These are phyloP conservation scores for Drosophila nasuta DNA, from an alignment of 1,140 invertebrate genomes.

Conservation along the genomic window DNA sequence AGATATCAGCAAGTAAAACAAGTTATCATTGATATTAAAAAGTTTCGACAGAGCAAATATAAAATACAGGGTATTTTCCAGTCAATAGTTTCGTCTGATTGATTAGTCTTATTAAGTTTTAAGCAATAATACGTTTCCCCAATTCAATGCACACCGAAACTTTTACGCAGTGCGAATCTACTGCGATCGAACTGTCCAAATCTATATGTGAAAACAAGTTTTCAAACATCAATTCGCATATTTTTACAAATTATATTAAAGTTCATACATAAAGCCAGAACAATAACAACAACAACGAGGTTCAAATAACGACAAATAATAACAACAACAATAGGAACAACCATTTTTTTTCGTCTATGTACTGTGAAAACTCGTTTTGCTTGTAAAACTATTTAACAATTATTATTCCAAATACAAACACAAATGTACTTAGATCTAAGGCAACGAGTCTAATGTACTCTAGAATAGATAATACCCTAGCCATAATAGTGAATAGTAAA, in stretches of 20 bases:
- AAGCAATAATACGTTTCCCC: constrained; percentile 10
- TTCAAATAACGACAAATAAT: constrained; percentile 37
- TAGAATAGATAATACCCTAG: neutral
- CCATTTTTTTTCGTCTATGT: constrained; percentile 66
- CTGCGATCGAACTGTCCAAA: constrained; percentile 35
- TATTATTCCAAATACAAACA: constrained; percentile 55
- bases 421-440: neutral
- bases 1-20: too few relatives aligned
- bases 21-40: too few relatives aligned
- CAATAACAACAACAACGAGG: constrained; percentile 38
- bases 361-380: constrained; percentile 74
- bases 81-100: neutral
- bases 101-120: neutral
- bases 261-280: constrained; percentile 55
- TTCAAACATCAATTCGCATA: constrained; percentile 79
- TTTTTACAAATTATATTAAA: constrained; percentile 83
- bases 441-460: neutral
- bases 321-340: constrained; percentile 34
- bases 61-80: neutral
- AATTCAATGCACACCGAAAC: constrained; percentile 1
- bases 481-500: too few relatives aligned
- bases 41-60: too few relatives aligned
- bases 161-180: neutral
- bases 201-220: constrained; percentile 68
- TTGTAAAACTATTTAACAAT: constrained; percentile 78